These are phyloP conservation scores for Nysson spinosus DNA, from an alignment of 2,888 invertebrate species.

Conservation along the genomic window DNA sequence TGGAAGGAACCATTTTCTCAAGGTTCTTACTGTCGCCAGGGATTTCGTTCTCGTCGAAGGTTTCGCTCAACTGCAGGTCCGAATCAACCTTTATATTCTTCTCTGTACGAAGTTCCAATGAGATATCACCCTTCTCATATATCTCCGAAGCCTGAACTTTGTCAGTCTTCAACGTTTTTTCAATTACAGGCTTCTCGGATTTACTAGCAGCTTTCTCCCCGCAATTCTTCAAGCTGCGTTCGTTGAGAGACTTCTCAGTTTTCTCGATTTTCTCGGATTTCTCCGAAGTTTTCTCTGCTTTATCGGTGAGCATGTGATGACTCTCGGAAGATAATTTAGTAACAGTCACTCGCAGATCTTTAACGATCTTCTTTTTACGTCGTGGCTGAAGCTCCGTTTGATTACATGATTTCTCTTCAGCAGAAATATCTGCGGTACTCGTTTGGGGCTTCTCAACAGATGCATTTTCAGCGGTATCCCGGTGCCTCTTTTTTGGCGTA, in stretches of 20 bases:
- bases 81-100: constrained; percentile 52
- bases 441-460: constrained; percentile 47
- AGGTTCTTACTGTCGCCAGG: constrained; percentile 27
- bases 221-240: constrained; percentile 63
- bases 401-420: constrained; percentile 64
- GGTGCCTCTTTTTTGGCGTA: constrained; percentile 87
- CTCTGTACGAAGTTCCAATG: constrained; percentile 34
- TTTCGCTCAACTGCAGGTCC: constrained; percentile 35
- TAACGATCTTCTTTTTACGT: constrained; percentile 74
- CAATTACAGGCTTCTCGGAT: constrained; percentile 61
- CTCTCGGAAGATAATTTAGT: constrained; percentile 69
- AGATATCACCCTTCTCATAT: constrained; percentile 69
- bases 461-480: constrained; percentile 81
- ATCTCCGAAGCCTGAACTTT: constrained; percentile 70
- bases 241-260: constrained; percentile 56
- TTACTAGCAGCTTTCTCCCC: constrained; percentile 6
- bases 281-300: constrained; percentile 56
- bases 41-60: constrained; percentile 22
- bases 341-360: constrained; percentile 74
- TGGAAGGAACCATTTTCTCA: too few species aligned
- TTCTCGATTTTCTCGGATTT: constrained; percentile 54
- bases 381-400: constrained; percentile 68
- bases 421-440: constrained; percentile 11
- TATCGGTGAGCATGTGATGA: constrained; percentile 52
- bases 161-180: constrained; percentile 65